Conservation (phyloP, 2,888 invertebrate genomes). For the Nephrotoma appendiculata region DNA sequence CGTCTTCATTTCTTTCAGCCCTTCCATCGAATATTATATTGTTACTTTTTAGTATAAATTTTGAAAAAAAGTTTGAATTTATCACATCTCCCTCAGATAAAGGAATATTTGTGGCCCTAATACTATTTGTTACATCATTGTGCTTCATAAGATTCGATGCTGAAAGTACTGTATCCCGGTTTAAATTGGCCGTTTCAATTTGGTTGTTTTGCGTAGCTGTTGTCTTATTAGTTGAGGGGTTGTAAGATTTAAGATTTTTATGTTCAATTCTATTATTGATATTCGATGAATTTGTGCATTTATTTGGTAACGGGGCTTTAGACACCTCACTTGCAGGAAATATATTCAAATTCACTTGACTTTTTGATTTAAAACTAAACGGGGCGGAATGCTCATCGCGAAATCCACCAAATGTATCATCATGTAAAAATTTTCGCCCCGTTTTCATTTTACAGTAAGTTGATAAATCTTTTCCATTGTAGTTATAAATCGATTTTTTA, state of each 20-base stretch:
- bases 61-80: not conserved
- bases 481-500: conserved; percentile 32
- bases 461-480: conserved; percentile 34
- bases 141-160: not conserved
- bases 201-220: not conserved
- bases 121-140: not conserved
- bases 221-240: not conserved
- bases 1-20: not conserved
- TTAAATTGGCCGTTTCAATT: not conserved
- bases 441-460: conserved; percentile 40
- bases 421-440: conserved; percentile 40
- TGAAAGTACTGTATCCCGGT: not conserved
- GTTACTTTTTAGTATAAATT: not conserved
- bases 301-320: not conserved
- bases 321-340: conserved; percentile 24
- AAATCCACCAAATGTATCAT: conserved; percentile 40
- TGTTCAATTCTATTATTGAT: not conserved
- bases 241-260: not conserved
- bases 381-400: conserved; percentile 77
- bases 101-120: not conserved
- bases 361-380: conserved; percentile 71
- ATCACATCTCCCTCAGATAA: not conserved
- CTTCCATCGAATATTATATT: not conserved
- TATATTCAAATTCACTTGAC: conserved; percentile 53
- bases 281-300: not conserved